Evolutionary conservation across 2,888 invertebrate species (phyloP), one percentile per base, ranked within the genome.

Genomic region (Agonopterix subpropinquella): DNA sequence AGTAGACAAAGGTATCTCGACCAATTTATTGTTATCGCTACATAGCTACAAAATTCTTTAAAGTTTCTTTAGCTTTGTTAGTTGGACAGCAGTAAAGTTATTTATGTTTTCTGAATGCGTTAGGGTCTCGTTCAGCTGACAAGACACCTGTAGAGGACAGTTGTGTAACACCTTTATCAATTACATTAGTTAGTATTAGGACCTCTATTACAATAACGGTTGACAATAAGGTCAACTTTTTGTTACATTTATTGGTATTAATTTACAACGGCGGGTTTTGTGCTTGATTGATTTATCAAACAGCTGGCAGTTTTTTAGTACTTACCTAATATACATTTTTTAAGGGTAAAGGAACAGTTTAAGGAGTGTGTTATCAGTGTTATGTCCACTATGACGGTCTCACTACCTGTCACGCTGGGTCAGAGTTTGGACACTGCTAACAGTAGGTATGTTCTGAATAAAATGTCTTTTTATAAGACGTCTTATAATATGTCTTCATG

Each of bases 141-240:
- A 45, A 45, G 59, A 72, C 81, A 80, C 78, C 81, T 79, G 79
- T 77, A 77, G 47, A 28, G 60, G 73, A 69, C 77, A 80, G 79
- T 81, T 81, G 80, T 67, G 70, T 77, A 72, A 80, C 79, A 79
- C 80, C 77, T 82, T 80, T 70, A 64, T 61, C 59, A 61, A 56
- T 64, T 65, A 64, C 63, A 60, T 67, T 59, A 62, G 61, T 58
- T 57, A 51, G 58, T 57, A 51, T 58, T 62, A 61, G 57, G 51
- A 11, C 47, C 35, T 64, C 58, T 58, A 69, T 71, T 71, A 65
- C 68, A 71, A 65, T 69, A 72, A 70, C 71, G 72, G 70, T 56
- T 61, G 56, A 51, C 59, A 58, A 65, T 68, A 70, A 68, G 70
- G 52, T 48, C 50, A 52, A 15, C 36, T 50, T 53, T 52, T 53